phyloP scores from a whole-genome alignment of 2,797 vertebrate species.

The Gymnothorax reevesii region DNA sequence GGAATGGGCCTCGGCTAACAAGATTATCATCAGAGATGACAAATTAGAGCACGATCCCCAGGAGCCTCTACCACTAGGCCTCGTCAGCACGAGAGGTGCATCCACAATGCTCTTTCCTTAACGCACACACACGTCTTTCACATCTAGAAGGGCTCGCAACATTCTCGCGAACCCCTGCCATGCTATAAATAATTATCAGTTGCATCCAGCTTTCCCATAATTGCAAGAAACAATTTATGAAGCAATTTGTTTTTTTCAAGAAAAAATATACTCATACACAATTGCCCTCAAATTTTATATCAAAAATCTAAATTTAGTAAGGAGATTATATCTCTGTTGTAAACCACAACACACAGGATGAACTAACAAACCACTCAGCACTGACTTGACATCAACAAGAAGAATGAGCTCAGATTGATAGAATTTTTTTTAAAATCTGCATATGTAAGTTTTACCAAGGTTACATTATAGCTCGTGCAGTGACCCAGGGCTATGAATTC shows the following conservation, averaged over 20 bases:
- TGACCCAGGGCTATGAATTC: not conserved
- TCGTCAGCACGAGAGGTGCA: not conserved
- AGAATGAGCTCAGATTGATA: no score
- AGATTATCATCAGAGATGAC: conserved; percentile 1
- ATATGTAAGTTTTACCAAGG: no score
- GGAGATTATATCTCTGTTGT: not conserved
- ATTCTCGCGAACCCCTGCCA: not conserved
- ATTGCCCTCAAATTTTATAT: not conserved
- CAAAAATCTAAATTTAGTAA: not conserved
- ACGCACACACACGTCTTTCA: not conserved
- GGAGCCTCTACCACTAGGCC: not conserved
- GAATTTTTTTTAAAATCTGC: no score
- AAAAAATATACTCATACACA: not conserved
- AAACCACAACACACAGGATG: no score
- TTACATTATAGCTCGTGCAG: not conserved
- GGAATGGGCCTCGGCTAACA: not conserved
- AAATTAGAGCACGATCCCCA: not conserved
- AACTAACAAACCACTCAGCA: no score
- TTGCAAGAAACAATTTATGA: not conserved
- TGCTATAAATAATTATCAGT: not conserved
- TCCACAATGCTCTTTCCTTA: not conserved
- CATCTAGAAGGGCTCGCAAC: not conserved
- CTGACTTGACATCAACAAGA: no score
- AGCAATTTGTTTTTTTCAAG: not conserved
- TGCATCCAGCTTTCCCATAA: not conserved